phyloP scores from a whole-genome alignment of 2,797 vertebrate species.

The Luscinia luscinia region DNA sequence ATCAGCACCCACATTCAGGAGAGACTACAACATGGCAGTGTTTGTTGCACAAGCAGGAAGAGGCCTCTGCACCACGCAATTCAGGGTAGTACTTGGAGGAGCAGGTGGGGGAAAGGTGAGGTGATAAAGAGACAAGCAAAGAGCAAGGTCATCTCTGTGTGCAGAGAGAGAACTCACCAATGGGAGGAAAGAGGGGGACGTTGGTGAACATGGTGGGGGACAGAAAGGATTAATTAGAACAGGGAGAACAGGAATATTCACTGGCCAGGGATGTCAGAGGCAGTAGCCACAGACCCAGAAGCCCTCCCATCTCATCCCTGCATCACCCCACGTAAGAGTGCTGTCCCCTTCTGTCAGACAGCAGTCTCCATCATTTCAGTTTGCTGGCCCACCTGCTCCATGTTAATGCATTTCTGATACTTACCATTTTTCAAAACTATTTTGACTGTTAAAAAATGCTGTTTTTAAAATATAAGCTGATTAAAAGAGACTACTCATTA shows the following conservation, averaged over 20 bases:
- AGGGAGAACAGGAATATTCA: neutral
- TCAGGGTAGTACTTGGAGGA: neutral
- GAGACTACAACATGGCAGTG: neutral
- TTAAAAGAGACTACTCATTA: slow-evolving; percentile 93
- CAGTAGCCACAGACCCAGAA: neutral
- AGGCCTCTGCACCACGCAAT: neutral
- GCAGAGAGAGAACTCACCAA: neutral
- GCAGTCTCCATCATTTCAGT: slow-evolving; percentile 45
- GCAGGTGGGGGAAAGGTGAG: neutral
- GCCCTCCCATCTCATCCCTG: neutral
- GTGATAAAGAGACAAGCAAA: neutral
- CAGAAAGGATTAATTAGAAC: neutral
- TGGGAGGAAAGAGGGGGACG: neutral
- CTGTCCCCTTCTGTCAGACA: slow-evolving; percentile 4
- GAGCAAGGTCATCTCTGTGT: fast-evolving
- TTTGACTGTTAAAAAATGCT: slow-evolving; percentile 81
- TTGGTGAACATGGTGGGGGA: neutral
- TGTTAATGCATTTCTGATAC: slow-evolving; percentile 75
- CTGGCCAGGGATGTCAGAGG: neutral
- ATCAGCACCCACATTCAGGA: neutral
- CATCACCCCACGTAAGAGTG: fast-evolving
- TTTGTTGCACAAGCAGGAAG: neutral
- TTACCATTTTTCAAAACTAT: slow-evolving; percentile 81
- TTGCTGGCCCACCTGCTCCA: slow-evolving; percentile 54
- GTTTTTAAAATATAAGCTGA: slow-evolving; percentile 83